These are phyloP conservation scores for Colletes gigas DNA, from an alignment of 1,140 invertebrate species.

Conservation along the genomic window DNA sequence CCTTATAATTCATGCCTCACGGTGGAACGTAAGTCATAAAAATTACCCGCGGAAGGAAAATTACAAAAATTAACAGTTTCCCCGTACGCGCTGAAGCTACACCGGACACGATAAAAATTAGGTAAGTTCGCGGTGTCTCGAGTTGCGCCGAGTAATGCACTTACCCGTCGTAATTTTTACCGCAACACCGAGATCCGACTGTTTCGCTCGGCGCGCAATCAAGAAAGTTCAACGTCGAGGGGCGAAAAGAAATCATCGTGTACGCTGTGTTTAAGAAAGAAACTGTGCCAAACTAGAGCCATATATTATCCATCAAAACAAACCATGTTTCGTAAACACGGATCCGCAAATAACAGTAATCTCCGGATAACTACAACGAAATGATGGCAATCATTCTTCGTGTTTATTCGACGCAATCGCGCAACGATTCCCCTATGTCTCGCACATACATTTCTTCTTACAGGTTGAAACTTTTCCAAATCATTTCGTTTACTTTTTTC, in stretches of 20 bases:
- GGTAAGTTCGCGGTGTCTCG: conserved; percentile 16
- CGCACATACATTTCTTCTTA: too few species aligned
- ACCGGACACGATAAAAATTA: conserved; percentile 30
- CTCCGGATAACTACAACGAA: too few species aligned
- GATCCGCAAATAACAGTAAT: too few species aligned
- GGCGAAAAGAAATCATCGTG: not conserved
- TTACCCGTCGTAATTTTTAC: conserved; percentile 9
- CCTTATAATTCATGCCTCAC: not conserved
- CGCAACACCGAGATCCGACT: not conserved
- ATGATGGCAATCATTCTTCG: too few species aligned
- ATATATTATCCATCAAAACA: too few species aligned
- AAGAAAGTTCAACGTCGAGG: conserved; percentile 14
- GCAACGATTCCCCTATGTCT: too few species aligned
- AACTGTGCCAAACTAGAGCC: too few species aligned
- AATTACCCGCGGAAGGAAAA: conserved; percentile 16
- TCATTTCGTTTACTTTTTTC: too few species aligned
- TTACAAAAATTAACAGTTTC: conserved; percentile 24
- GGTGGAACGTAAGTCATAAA: conserved; percentile 3
- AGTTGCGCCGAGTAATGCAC: not conserved
- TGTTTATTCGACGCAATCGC: too few species aligned
- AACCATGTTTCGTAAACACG: too few species aligned
- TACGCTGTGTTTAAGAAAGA: not conserved
- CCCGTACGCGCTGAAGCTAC: not conserved
- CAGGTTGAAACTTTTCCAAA: too few species aligned
- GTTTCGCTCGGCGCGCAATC: not conserved